phyloP scores from a whole-genome alignment of 2,888 invertebrate genomes.

The Odontothrips loti region DNA sequence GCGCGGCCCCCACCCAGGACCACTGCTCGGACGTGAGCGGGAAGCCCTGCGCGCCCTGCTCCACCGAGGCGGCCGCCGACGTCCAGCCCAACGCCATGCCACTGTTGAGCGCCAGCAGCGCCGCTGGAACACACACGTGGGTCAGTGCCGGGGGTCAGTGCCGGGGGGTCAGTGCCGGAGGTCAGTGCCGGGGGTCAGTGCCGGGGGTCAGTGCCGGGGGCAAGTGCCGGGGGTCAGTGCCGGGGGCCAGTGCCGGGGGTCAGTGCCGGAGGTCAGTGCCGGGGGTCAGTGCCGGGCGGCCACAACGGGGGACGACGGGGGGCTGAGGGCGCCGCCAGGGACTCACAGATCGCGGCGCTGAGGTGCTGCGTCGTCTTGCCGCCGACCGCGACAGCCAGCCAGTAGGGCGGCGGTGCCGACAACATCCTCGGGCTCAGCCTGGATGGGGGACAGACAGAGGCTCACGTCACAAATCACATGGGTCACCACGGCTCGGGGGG shows the following conservation, averaged over 20 bases:
- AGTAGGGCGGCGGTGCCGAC: background rate
- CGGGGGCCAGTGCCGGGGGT: background rate
- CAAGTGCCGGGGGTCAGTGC: background rate
- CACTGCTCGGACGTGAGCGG: background rate
- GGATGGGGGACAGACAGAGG: too few relatives aligned
- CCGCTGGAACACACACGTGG: background rate
- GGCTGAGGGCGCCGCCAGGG: too few relatives aligned
- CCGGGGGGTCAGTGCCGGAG: too few relatives aligned
- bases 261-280: background rate
- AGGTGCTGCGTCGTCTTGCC: background rate
- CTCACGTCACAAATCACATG: too few relatives aligned
- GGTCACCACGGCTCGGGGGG: too few relatives aligned
- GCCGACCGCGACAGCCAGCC: background rate
- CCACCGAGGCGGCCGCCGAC: constrained; percentile 1
- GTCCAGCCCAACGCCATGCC: constrained; percentile 10
- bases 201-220: too few relatives aligned
- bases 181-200: too few relatives aligned
- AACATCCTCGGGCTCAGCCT: background rate
- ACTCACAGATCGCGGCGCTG: background rate
- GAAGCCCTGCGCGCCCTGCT: constrained; percentile 12
- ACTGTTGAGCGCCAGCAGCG: constrained; percentile 1
- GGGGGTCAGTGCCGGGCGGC: too few relatives aligned
- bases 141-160: background rate
- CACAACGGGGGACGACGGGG: too few relatives aligned
- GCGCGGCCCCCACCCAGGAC: constrained; percentile 38